These are phyloP conservation scores for Danio jaintianensis DNA, from an alignment of 2,797 vertebrate genomes.

Conservation along the genomic window DNA sequence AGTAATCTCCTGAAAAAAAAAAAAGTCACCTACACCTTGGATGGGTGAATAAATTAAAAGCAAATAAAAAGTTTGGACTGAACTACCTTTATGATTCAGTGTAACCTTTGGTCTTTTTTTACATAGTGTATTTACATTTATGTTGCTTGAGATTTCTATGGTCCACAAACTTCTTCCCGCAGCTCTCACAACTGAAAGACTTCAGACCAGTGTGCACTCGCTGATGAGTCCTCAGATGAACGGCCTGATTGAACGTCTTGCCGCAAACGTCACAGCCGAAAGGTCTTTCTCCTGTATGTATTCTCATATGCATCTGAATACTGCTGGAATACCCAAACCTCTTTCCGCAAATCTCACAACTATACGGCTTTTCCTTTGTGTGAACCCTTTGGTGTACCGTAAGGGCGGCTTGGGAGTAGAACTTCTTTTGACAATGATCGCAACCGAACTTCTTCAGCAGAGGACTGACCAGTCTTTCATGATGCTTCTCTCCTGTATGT, in stretches of 20 bases:
- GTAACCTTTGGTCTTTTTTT: conserved; percentile 18
- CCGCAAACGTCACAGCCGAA: conserved; percentile 55
- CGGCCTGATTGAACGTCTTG: conserved; percentile 46
- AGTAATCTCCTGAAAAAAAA: no score
- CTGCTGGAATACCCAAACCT: conserved; percentile 70
- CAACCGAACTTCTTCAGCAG: conserved; percentile 44
- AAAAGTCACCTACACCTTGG: no score
- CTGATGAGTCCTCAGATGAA: conserved; percentile 50
- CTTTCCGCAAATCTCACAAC: conserved; percentile 69
- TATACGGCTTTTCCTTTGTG: conserved; percentile 63
- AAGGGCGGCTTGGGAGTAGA: conserved; percentile 60
- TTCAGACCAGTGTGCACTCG: conserved; percentile 42
- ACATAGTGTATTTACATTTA: conserved; percentile 49
- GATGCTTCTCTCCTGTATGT: conserved; percentile 49
- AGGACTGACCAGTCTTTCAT: conserved; percentile 30
- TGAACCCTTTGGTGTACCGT: conserved; percentile 69
- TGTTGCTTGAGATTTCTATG: conserved; percentile 47
- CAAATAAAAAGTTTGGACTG: no score
- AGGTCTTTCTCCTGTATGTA: conserved; percentile 68
- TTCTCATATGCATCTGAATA: conserved; percentile 70
- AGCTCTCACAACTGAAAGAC: conserved; percentile 45
- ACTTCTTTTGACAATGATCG: conserved; percentile 44
- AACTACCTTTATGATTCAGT: neutral
- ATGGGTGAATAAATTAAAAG: no score
- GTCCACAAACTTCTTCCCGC: conserved; percentile 44